Conservation (phyloP, 2,888 invertebrate species). For the Listrodromus nycthemerus region DNA sequence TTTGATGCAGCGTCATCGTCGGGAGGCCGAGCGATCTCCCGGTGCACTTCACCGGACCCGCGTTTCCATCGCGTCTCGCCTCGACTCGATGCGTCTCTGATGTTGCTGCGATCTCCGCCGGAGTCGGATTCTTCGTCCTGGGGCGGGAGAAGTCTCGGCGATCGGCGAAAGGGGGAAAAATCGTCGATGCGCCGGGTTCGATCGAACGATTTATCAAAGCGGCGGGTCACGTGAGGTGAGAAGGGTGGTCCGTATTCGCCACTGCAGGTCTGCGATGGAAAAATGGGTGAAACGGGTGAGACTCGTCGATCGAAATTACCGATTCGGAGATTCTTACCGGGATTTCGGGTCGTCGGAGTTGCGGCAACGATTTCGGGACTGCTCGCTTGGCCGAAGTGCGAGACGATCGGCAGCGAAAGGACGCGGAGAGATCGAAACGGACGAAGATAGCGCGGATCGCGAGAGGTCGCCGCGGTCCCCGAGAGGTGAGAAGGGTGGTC, state of each 20-base stretch:
- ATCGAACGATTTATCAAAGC: background rate
- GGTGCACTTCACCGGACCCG: constrained; percentile 8
- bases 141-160: background rate
- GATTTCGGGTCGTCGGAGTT: background rate
- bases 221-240: background rate
- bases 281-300: too few relatives aligned
- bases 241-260: too few relatives aligned
- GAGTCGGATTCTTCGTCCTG: background rate
- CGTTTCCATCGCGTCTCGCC: constrained; percentile 32
- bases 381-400: constrained; percentile 41
- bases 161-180: background rate
- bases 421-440: constrained; percentile 58
- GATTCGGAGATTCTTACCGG: too few relatives aligned
- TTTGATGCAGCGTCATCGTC: constrained; percentile 83
- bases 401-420: constrained; percentile 57
- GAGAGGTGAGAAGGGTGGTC: too few relatives aligned
- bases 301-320: too few relatives aligned
- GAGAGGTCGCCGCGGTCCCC: constrained; percentile 51
- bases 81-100: constrained; percentile 31
- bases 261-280: too few relatives aligned
- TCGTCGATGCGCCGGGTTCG: background rate
- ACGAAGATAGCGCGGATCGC: constrained; percentile 58
- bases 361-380: constrained; percentile 13
- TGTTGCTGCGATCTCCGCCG: background rate
- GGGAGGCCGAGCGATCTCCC: constrained; percentile 57